Evolutionary conservation across 1,140 invertebrate genomes (phyloP).

Genomic region (Scylla paramamosain): DNA sequence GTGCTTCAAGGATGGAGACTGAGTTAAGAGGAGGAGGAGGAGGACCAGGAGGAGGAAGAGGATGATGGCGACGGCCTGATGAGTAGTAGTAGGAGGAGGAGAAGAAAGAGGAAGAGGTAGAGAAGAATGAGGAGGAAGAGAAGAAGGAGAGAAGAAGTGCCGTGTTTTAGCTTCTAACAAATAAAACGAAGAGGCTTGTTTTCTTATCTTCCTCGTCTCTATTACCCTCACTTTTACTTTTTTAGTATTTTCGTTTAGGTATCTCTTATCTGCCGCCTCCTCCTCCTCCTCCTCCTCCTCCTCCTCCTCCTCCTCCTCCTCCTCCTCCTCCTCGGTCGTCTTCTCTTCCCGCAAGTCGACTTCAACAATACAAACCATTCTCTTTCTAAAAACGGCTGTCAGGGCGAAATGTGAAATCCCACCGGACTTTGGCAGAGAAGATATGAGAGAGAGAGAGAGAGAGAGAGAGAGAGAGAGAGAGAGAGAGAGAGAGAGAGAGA

Average conservation of each 20-base stretch:
- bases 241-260: neutral
- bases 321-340: neutral
- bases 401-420: neutral
- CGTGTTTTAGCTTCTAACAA: neutral
- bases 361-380: constrained; percentile 5
- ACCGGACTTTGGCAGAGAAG: neutral
- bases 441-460: neutral
- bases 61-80: neutral
- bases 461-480: constrained; percentile 20
- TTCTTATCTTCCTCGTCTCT: neutral
- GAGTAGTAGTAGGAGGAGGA: neutral
- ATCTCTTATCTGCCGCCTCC: neutral
- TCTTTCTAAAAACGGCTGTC: neutral
- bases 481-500: constrained; percentile 7
- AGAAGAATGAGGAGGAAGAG: neutral
- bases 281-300: no score
- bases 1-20: neutral
- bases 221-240: neutral
- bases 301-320: neutral
- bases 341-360: neutral
- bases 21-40: neutral
- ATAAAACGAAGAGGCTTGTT: neutral
- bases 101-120: neutral
- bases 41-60: neutral
- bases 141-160: no score